Evolutionary conservation across 2,113 vertebrate species (phyloP).

Genomic region (Misgurnus anguillicaudatus): DNA sequence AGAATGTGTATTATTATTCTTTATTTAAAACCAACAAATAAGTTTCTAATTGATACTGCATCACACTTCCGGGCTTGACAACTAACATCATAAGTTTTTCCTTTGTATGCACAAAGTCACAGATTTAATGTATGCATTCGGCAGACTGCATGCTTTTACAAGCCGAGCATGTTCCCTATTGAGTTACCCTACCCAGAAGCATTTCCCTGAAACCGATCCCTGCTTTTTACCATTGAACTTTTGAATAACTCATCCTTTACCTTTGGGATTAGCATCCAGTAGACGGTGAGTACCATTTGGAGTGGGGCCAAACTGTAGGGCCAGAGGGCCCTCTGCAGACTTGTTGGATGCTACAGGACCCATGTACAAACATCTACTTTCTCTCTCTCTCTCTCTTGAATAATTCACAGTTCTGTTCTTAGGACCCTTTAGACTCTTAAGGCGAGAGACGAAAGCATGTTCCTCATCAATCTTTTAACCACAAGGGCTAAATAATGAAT

Average conservation of each 20-base stretch:
- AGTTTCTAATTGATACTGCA: conserved; percentile 63
- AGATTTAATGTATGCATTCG: conserved; percentile 60
- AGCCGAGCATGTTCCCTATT: conserved; percentile 57
- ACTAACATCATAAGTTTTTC: conserved; percentile 47
- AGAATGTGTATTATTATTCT: conserved; percentile 2
- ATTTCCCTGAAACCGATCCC: background rate
- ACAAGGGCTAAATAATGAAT: conserved; percentile 62
- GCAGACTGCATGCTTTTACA: conserved; percentile 47
- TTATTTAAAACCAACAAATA: background rate
- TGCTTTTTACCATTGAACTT: conserved; percentile 22
- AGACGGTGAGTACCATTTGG: conserved; percentile 31
- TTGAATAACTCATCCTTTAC: background rate
- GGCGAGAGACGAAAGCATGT: conserved; percentile 46
- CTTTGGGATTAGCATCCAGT: background rate
- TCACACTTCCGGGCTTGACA: conserved; percentile 57
- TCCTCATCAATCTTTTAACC: conserved; percentile 66
- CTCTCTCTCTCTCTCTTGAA: conserved; percentile 44
- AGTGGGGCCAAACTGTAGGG: background rate
- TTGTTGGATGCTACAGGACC: conserved; percentile 36
- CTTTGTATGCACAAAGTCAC: conserved; percentile 63
- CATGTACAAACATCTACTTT: conserved; percentile 52
- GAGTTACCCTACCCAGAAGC: conserved; percentile 7
- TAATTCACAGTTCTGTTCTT: conserved; percentile 56
- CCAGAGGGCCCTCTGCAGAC: background rate
- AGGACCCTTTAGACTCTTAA: conserved; percentile 45